Evolutionary conservation across 2,888 invertebrate genomes (phyloP).

Genomic region (Tenodera sinensis): DNA sequence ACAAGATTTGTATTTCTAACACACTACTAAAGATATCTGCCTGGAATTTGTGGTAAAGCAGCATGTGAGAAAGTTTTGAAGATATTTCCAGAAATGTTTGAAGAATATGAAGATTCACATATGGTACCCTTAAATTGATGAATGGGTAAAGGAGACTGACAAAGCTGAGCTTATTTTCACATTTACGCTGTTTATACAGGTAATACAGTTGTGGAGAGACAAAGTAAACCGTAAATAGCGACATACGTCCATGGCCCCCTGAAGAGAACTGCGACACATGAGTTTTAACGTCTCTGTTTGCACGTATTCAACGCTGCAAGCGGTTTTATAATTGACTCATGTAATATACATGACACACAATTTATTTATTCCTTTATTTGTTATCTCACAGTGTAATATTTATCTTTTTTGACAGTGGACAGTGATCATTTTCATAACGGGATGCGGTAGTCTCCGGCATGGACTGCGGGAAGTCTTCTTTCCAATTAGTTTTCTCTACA

Average conservation of each 20-base stretch:
- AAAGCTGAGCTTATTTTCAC: too few species aligned
- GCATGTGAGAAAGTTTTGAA: too few species aligned
- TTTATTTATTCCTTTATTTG: not conserved
- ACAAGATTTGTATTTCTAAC: too few species aligned
- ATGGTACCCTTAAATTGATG: too few species aligned
- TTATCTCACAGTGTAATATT: not conserved
- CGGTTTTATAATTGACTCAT: not conserved
- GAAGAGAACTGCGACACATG: not conserved
- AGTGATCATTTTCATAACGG: not conserved
- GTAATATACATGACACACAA: not conserved
- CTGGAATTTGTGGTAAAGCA: too few species aligned
- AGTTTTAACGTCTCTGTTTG: not conserved
- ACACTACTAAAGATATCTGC: too few species aligned
- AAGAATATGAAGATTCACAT: too few species aligned
- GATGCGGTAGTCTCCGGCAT: not conserved
- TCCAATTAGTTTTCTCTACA: not conserved
- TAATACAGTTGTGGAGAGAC: not conserved
- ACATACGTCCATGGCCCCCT: not conserved
- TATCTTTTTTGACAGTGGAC: not conserved
- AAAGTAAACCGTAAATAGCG: not conserved
- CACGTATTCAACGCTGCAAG: not conserved
- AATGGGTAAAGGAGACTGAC: too few species aligned
- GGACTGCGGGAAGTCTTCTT: not conserved
- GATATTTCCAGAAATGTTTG: too few species aligned
- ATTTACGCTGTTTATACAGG: too few species aligned